A percentile compares a stretch with the other conserved stretches of the same genome.
These are phyloP conservation scores for Adelognathus sp. DNA, from an alignment of 2,888 invertebrate species.

Conservation along the genomic window DNA sequence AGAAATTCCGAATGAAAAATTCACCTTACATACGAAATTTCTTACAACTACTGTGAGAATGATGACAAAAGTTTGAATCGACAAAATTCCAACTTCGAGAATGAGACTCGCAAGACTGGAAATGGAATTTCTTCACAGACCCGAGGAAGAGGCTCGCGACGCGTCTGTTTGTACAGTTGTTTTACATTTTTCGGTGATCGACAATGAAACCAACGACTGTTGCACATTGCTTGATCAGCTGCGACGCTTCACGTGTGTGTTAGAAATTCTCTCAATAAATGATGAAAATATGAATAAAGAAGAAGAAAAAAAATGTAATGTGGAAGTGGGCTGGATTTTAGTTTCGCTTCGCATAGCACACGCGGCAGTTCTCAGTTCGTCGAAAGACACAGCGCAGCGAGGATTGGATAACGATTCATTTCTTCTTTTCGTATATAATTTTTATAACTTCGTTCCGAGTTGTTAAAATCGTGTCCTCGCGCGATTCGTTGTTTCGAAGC, in stretches of 20 bases:
- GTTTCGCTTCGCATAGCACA: conserved; percentile 3
- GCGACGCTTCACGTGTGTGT: conserved; percentile 57
- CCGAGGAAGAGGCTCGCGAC: background rate
- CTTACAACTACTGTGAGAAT: too few species aligned
- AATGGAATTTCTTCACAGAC: background rate
- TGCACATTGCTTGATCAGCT: conserved; percentile 66
- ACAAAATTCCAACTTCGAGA: background rate
- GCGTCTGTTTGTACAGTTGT: conserved; percentile 69
- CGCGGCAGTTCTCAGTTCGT: conserved; percentile 1
- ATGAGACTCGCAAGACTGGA: background rate
- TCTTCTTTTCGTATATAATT: too few species aligned
- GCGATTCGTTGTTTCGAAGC: background rate
- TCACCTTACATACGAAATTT: too few species aligned
- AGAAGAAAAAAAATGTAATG: background rate
- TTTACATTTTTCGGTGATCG: conserved; percentile 49
- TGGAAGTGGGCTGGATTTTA: conserved; percentile 19
- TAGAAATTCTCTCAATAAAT: conserved; percentile 59
- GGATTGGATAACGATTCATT: background rate
- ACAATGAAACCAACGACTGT: conserved; percentile 55
- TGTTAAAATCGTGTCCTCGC: background rate
- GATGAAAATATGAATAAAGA: conserved; percentile 17
- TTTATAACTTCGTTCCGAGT: background rate
- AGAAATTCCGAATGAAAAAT: too few species aligned
- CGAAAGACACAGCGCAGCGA: background rate
- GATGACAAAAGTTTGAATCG: too few species aligned